A percentile compares a stretch with the other conserved stretches of the same genome.
phyloP scores from a whole-genome alignment of 2,113 vertebrate genomes.

The Pseudorectes ferrugineus region DNA sequence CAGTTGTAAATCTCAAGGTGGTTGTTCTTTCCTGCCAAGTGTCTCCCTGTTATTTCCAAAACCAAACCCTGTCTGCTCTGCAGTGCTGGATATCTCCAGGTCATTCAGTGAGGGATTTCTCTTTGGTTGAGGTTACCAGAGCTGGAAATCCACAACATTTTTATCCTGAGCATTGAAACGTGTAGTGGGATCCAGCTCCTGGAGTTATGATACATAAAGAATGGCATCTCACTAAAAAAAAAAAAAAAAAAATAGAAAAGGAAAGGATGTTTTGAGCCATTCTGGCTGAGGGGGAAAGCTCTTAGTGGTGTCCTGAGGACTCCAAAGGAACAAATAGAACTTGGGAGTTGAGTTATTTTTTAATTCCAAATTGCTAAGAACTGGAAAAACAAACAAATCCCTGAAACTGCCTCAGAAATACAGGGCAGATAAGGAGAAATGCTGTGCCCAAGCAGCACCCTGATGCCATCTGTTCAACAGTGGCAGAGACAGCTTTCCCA shows the following conservation, averaged over 20 bases:
- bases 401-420: neutral
- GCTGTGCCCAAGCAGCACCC: neutral
- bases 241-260: neutral
- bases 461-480: neutral
- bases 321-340: neutral
- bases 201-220: neutral
- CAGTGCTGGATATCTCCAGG: neutral
- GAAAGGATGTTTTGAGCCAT: neutral
- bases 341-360: neutral
- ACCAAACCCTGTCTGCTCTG: neutral
- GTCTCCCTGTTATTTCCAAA: neutral
- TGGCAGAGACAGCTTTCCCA: neutral
- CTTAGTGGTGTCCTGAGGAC: neutral
- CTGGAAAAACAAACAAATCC: neutral
- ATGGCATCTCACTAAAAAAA: neutral
- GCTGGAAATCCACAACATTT: neutral
- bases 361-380: neutral
- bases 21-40: neutral
- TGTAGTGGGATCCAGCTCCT: neutral
- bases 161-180: neutral
- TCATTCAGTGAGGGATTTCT: neutral
- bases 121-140: neutral
- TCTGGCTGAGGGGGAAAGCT: neutral
- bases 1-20: neutral
- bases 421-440: neutral